Conservation (phyloP, 2,888 invertebrate species). For the Pocota personata region DNA sequence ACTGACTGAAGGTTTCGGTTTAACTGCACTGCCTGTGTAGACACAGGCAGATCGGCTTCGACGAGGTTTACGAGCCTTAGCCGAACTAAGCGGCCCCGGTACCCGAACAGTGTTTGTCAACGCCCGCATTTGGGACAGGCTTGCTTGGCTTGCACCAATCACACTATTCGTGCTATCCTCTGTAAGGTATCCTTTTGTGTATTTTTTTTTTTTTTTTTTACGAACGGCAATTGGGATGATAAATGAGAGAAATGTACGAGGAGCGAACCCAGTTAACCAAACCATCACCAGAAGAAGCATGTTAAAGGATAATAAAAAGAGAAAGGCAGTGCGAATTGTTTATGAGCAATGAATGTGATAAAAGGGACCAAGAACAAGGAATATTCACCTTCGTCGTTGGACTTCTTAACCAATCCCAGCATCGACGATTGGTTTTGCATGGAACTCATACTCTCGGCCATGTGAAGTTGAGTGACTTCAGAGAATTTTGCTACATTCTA, state of each 20-base stretch:
- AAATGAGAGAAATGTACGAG: slow-evolving; percentile 43
- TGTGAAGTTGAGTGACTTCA: slow-evolving; percentile 28
- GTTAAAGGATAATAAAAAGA: slow-evolving; percentile 15
- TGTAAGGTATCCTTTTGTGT: slow-evolving; percentile 82
- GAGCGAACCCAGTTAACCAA: slow-evolving; percentile 48
- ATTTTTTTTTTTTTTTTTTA: slow-evolving; percentile 37
- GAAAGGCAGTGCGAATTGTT: slow-evolving; percentile 32
- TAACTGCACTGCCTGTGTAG: slow-evolving; percentile 72
- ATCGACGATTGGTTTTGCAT: slow-evolving; percentile 56
- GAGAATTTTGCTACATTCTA: slow-evolving; percentile 54
- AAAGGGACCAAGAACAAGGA: not conserved
- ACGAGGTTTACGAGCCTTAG: slow-evolving; percentile 79
- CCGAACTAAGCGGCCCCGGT: slow-evolving; percentile 81
- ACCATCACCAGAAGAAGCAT: slow-evolving; percentile 57
- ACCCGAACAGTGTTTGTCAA: slow-evolving; percentile 75
- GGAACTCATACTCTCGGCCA: slow-evolving; percentile 9
- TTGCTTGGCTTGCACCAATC: slow-evolving; percentile 64
- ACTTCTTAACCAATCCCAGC: slow-evolving; percentile 48
- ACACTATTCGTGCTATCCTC: slow-evolving; percentile 80
- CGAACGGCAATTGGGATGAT: slow-evolving; percentile 2
- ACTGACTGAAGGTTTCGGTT: slow-evolving; percentile 60
- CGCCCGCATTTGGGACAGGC: slow-evolving; percentile 32
- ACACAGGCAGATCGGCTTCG: slow-evolving; percentile 81
- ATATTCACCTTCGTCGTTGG: slow-evolving; percentile 66
- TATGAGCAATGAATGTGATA: slow-evolving; percentile 16